Base-by-base conservation (phyloP, 1,140 invertebrate genomes). In the Aleiodes sp. region DNA sequence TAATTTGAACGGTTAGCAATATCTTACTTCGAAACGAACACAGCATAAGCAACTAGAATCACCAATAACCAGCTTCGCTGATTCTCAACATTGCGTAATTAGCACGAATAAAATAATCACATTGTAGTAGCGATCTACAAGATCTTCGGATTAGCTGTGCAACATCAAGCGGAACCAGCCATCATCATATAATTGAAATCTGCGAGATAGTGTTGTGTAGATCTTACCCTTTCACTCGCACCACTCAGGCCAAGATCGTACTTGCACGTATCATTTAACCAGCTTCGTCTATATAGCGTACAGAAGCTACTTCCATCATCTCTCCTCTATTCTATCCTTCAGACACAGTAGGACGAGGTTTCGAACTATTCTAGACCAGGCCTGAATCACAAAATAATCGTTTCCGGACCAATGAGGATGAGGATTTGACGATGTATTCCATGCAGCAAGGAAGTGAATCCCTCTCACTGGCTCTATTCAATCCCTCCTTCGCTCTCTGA, bases 371-470 rank as follows among this genome's bases (percentile, higher is more conserved):
- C 46, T n/a, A 21, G 21, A 52, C 70, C 64, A 56, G 61, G 67
- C 46, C 57, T 70, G 66, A 70, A 72, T 73, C 65, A 62, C 65
- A 63, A 70, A 71, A 75, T 66, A 73, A 75, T 73, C 65, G 64
- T 68, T 52, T 72, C 62, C 67, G 61, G 65, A 66, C 63, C 56
- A 57, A 24, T 52, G 46, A 24, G 46, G 46, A 52, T 52, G 46
- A 24, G 46, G 16, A 52, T 52, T 52, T 52, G 19, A 24, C 21
- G 46, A 52, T 52, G 46, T 12, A 21, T 52, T 52, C 21, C 46
- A 52, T 52, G 46, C 21, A 24, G 16, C 46, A 24, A 52, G 19
- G 46, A 6, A 52, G 46, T 52, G 26, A 52, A 52, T 8, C 21
- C 26, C 12, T 52, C 21, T 21, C 46, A 8, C 21, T 24, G 10